Evolutionary conservation across 2,113 vertebrate species (phyloP).

Genomic region (Euleptes europaea): DNA sequence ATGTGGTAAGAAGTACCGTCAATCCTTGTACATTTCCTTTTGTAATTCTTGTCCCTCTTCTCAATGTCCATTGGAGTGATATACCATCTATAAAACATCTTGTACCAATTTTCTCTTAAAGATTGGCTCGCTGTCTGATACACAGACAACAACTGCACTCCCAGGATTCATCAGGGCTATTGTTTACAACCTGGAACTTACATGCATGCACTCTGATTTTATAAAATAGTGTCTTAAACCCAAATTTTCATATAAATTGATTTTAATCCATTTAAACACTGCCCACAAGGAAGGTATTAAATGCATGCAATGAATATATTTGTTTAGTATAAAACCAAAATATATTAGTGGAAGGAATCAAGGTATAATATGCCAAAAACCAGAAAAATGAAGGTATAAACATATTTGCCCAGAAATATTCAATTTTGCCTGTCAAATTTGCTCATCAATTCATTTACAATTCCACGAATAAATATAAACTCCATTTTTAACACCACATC

Average conservation of each 20-base stretch:
- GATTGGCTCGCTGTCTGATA: too few species aligned
- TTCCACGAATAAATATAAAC: not conserved
- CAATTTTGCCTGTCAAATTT: not conserved
- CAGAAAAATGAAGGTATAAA: too few species aligned
- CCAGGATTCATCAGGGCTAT: not conserved
- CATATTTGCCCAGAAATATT: not conserved
- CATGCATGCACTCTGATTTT: not conserved
- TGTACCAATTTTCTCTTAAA: too few species aligned
- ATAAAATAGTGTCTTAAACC: not conserved
- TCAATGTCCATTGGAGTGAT: too few species aligned
- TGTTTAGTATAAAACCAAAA: not conserved
- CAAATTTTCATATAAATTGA: not conserved
- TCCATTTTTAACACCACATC: not conserved
- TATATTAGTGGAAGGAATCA: too few species aligned
- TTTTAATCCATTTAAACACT: not conserved
- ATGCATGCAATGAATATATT: not conserved
- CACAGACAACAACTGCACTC: not conserved
- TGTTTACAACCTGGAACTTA: not conserved
- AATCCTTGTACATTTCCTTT: too few species aligned
- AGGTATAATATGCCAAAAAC: too few species aligned
- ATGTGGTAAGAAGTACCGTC: too few species aligned
- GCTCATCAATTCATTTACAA: not conserved
- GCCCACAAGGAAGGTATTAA: not conserved
- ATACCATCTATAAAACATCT: too few species aligned
- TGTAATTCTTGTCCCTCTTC: too few species aligned